phyloP scores from a whole-genome alignment of 2,113 vertebrate genomes.

The Formicarius rufipectus region DNA sequence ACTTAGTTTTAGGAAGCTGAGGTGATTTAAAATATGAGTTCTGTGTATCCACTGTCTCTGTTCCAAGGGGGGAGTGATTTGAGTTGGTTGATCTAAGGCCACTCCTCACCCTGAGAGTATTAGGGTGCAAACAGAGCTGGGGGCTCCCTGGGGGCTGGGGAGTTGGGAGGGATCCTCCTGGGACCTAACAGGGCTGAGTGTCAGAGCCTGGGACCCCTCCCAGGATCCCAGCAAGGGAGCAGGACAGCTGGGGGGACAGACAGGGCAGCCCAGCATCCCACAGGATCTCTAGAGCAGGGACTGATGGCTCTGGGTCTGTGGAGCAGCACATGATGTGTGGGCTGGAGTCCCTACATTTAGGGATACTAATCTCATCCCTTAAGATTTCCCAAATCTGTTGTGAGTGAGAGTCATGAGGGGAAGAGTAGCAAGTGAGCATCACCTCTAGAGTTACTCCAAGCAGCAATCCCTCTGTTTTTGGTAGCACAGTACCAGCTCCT shows the following conservation, averaged over 20 bases:
- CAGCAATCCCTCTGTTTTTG: neutral
- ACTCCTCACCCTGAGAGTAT: neutral
- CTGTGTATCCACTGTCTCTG: neutral
- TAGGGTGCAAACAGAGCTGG: neutral
- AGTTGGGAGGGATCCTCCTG: neutral
- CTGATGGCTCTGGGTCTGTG: neutral
- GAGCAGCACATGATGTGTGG: neutral
- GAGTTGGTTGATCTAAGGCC: neutral
- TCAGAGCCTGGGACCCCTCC: neutral
- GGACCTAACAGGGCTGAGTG: neutral
- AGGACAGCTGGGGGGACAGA: neutral
- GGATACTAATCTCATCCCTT: neutral
- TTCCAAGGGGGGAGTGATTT: neutral
- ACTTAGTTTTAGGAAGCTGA: neutral
- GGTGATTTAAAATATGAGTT: neutral
- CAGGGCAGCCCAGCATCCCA: neutral
- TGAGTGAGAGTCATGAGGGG: neutral
- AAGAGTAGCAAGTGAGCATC: neutral
- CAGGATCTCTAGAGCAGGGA: neutral
- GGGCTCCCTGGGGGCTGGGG: neutral
- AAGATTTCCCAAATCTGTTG: neutral
- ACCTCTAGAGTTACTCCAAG: neutral
- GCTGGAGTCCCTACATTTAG: neutral
- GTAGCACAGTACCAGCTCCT: neutral
- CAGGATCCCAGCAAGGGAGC: neutral